A percentile compares a stretch with the other conserved stretches of the same genome.
phyloP scores from a whole-genome alignment of 1,140 invertebrate genomes.

The Pogonomyrmex californicus region DNA sequence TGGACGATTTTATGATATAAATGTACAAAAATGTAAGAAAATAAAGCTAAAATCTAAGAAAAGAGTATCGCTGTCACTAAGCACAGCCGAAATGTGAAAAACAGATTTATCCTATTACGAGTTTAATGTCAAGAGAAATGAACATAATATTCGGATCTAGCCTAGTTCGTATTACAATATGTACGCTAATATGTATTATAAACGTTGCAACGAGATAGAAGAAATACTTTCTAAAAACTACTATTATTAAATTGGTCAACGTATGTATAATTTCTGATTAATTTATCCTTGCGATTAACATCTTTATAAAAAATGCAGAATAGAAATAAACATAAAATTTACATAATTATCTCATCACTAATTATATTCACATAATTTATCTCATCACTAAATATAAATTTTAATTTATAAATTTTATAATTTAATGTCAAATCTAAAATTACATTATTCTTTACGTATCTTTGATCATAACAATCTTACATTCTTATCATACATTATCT shows the following conservation, averaged over 20 bases:
- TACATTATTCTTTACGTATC: background rate
- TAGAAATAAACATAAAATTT: background rate
- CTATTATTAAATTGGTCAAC: slow-evolving; percentile 72
- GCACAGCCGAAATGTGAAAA: slow-evolving; percentile 50
- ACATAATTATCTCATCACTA: background rate
- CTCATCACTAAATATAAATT: background rate
- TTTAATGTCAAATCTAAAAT: slow-evolving; percentile 21
- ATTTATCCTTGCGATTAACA: slow-evolving; percentile 49
- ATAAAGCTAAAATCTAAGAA: slow-evolving; percentile 70
- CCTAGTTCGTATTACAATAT: slow-evolving; percentile 52
- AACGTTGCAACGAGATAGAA: slow-evolving; percentile 58
- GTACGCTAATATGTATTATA: slow-evolving; percentile 16
- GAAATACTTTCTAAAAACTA: slow-evolving; percentile 58
- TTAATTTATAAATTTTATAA: slow-evolving; percentile 6
- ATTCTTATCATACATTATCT: background rate
- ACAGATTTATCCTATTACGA: slow-evolving; percentile 30
- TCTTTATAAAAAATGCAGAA: background rate
- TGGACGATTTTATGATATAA: slow-evolving; percentile 78
- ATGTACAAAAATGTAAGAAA: slow-evolving; percentile 84
- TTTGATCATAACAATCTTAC: background rate
- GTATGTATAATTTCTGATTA: slow-evolving; percentile 56
- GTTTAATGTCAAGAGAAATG: slow-evolving; percentile 33
- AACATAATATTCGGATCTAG: slow-evolving; percentile 52
- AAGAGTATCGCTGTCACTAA: slow-evolving; percentile 2
- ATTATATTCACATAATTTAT: slow-evolving; percentile 11